Evolutionary conservation across 2,113 vertebrate genomes (phyloP).

Genomic region (Gorsachius goisagi): DNA sequence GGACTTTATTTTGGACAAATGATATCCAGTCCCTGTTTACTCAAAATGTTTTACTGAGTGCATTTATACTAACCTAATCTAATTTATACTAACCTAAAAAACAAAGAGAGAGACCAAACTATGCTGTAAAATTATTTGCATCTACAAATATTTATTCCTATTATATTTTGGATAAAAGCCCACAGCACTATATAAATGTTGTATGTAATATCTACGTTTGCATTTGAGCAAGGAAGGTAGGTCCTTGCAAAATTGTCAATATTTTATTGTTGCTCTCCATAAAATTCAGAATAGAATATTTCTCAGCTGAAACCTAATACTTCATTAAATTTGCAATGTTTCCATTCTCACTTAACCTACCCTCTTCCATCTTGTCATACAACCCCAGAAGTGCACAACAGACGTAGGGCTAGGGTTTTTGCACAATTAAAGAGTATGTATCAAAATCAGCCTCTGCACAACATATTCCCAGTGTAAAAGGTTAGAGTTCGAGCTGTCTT

Average conservation of each 20-base stretch:
- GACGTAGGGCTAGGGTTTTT: constrained; percentile 1
- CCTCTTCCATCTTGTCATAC: constrained; percentile 54
- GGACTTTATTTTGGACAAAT: constrained; percentile 66
- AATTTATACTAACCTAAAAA: neutral
- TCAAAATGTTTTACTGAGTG: constrained; percentile 50
- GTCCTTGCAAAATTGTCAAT: constrained; percentile 59
- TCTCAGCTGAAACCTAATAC: constrained; percentile 54
- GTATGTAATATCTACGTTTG: neutral
- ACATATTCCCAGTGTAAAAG: constrained; percentile 25
- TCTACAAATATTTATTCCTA: constrained; percentile 39
- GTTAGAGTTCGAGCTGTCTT: constrained; percentile 50
- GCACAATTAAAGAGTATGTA: constrained; percentile 19
- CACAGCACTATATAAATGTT: neutral
- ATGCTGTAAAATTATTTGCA: constrained; percentile 40
- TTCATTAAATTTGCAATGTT: constrained; percentile 68
- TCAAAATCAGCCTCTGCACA: constrained; percentile 48
- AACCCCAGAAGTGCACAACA: constrained; percentile 50
- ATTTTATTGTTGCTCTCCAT: constrained; percentile 58
- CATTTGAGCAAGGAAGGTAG: constrained; percentile 38
- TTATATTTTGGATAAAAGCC: constrained; percentile 40
- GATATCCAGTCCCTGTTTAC: constrained; percentile 25
- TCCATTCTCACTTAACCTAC: constrained; percentile 26
- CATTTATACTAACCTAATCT: constrained; percentile 33
- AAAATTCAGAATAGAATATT: constrained; percentile 61
- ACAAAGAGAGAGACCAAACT: constrained; percentile 32